Evolutionary conservation across 2,888 invertebrate genomes (phyloP), one percentile per base, ranked within the genome.

Genomic region (Lysandra coridon): DNA sequence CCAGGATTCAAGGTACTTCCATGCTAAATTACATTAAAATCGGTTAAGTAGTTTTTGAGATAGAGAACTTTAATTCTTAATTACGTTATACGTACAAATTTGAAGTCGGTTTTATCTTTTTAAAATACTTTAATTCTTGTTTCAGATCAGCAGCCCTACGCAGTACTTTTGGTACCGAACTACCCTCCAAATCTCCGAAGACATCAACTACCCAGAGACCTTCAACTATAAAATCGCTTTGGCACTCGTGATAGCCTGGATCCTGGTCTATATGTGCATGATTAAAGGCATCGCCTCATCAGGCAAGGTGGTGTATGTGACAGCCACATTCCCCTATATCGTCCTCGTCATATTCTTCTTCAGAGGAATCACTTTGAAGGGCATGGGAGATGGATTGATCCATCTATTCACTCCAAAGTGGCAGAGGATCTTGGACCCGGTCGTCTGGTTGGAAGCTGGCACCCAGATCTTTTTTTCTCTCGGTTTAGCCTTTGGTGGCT

Each of bases 381-480:
- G 98, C 80, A 97, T 97, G 97, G 86, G 96, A 57, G 98, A 98
- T 86, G 99, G 99, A 1, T 92, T 99, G 0, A 95, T 96, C 5
- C 98, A 99, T 91, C 95, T 99, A 44, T 98, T 99, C 88, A 98
- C 98, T 0, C 99, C 99, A 0, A 97, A 98, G 94, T 98, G 99
- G 97, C 97, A 97, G 86, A 98, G 97, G 81, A 95, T 99, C 80
- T 92, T 97, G 60, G 99, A 99, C 93, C 99, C 99, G 10, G 98
- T 98, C 0, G 99, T 99, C 0, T 99, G 99, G 99, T 92, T 99
- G 79, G 99, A 99, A 92, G 99, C 99, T 0, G 99, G 99, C 2
- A 99, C 99, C 0, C 99, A 99, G 90, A 99, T 99, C 85, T 99
- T 99, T 94, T 99, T 99, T 92, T 99, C 99, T 0, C 95, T 99